Evolutionary conservation across 2,113 vertebrate species (phyloP), one percentile per base, ranked within the genome.

Genomic region (Rhinopomastus cyanomelas): DNA sequence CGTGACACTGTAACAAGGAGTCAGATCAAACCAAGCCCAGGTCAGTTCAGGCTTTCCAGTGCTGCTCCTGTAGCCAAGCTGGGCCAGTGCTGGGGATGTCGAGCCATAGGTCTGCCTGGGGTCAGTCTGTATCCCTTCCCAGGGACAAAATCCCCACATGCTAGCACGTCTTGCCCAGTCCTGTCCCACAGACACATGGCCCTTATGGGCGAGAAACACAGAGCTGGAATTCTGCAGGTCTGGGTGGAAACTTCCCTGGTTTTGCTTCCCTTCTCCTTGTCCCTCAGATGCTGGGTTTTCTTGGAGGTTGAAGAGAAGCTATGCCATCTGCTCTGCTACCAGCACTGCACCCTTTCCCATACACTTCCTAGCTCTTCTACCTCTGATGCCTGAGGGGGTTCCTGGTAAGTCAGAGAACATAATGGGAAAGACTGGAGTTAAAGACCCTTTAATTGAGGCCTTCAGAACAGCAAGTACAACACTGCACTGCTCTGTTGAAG

Each of bases 371-470:
- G 12, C 18, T 25, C n/a, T n/a, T 15, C 55, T 3, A 4, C 16
- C 30, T 1, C 1, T 6, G 23, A 14, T 39, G 23, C 29, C 46
- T 1, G 56, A 9, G 29, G 25, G 44, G 44, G 25, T 88, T 51
- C 59, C 57, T 25, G 37, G 26, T 62, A 52, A 5, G 2, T 66
- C 74, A 80, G 66, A 86, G 87, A 89, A n/a, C 71, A 25, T 64
- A 88, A 88, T 81, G 67, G 88, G 75, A 80, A 92, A 90, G 81
- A 59, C 84, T 90, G 34, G 75, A 90, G 84, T 51, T 91, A 96
- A 95, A 95, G 87, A 93, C 44, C 34, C 74, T 86, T 86, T 95
- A 95, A 95, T 92, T 93, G 94, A 82, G 90, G 94, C 84, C 93
- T 95, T 88, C 86, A 86, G 90, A 88, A 86, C 19, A 1, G 71